Evolutionary conservation across 2,113 vertebrate genomes (phyloP).

Genomic region (Noctilio leporinus): DNA sequence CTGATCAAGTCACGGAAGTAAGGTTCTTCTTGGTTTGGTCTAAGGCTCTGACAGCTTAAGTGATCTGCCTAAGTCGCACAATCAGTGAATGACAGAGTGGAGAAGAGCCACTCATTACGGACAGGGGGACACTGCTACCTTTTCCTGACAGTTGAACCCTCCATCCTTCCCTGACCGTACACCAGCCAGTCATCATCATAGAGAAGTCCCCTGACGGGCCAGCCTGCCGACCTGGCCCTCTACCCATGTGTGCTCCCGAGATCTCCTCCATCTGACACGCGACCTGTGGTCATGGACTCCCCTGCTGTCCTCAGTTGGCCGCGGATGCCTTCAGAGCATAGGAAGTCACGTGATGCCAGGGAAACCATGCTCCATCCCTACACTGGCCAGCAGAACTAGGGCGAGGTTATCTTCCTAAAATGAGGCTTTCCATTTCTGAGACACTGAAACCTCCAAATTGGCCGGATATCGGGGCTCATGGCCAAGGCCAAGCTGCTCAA

Average conservation of each 20-base stretch:
- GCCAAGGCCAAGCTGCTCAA: neutral
- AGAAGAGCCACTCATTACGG: neutral
- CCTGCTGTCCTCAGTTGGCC: neutral
- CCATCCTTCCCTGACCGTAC: too few species aligned
- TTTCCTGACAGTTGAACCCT: neutral
- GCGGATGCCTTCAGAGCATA: neutral
- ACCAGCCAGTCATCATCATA: neutral
- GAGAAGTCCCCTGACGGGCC: neutral
- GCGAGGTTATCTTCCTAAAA: neutral
- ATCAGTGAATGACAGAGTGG: neutral
- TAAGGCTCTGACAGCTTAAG: neutral
- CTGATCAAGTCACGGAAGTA: neutral
- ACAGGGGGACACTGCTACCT: neutral
- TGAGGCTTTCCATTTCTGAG: conserved; percentile 19
- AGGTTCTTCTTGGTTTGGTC: neutral
- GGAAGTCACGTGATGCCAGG: neutral
- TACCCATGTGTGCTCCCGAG: rapidly evolving
- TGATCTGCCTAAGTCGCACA: neutral
- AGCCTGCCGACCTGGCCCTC: neutral
- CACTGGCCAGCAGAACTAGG: neutral
- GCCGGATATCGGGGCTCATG: neutral
- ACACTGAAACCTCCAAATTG: neutral
- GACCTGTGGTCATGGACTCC: neutral
- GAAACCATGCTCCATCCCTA: neutral
- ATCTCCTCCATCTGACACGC: neutral